These are phyloP conservation scores for Chalcosyrphus nemorum DNA, from an alignment of 2,888 invertebrate species.

Conservation along the genomic window DNA sequence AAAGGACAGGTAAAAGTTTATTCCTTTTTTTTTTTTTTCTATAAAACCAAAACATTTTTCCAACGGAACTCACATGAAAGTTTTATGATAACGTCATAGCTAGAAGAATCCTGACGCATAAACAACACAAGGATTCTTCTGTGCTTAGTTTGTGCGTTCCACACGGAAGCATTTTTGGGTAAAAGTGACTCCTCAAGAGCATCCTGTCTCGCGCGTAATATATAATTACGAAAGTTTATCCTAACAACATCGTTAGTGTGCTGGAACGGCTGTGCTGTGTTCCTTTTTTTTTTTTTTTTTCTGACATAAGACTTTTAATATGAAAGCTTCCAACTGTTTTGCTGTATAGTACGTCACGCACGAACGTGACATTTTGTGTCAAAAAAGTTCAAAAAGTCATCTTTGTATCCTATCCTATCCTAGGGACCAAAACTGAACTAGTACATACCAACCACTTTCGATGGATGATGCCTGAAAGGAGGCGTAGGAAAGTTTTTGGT, in stretches of 20 bases:
- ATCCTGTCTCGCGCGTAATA: constrained; percentile 62
- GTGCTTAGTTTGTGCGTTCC: constrained; percentile 7
- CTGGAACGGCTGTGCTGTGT: constrained; percentile 59
- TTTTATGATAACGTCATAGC: constrained; percentile 47
- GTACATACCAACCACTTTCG: constrained; percentile 27
- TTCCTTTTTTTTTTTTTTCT: too few species aligned
- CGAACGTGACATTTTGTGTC: constrained; percentile 68
- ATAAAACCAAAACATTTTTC: background rate
- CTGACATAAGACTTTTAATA: constrained; percentile 54
- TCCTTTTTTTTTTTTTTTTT: too few species aligned
- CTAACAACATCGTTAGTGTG: constrained; percentile 70
- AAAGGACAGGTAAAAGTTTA: background rate
- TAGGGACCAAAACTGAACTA: background rate
- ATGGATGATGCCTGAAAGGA: constrained; percentile 17
- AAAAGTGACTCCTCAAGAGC: constrained; percentile 46
- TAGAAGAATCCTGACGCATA: background rate
- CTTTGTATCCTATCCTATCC: constrained; percentile 10
- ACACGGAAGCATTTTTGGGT: constrained; percentile 42
- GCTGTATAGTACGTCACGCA: constrained; percentile 62
- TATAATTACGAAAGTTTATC: constrained; percentile 71
- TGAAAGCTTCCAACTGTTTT: constrained; percentile 35
- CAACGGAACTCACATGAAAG: constrained; percentile 33
- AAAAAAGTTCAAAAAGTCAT: constrained; percentile 71
- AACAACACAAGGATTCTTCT: background rate
- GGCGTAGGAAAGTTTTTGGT: constrained; percentile 29